Base-by-base conservation (phyloP, 2,888 invertebrate genomes). In the Kuschelorhynchus macadamiae region DNA sequence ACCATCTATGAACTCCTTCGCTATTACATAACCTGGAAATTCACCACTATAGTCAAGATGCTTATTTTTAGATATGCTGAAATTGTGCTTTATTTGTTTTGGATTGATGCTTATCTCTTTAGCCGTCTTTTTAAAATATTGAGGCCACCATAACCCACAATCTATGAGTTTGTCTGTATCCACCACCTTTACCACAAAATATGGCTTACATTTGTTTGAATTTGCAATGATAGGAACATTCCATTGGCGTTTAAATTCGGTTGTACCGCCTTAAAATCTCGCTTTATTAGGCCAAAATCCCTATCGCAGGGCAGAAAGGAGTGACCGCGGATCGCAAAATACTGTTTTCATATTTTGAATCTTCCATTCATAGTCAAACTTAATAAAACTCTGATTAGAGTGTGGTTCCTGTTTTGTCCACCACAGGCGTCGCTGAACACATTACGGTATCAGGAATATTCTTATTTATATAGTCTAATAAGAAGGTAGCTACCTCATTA, bases 281-380 rank as follows among this genome's bases (percentile, higher is more conserved):
- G 73, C 73, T 75, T 75, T n/a, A 57, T 41, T 7, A 33, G 49
- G 16, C 47, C 39, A 46, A 64, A 64, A 47, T 64, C 49, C 14
- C 57, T 59, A 32, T 55, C 55, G 18, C 55, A 63, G 9, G 53
- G 59, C 21, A 57, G 41, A 17, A 57, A 65, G 14, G 42, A 59
- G 42, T 59, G 65, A n/a, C 50, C 57, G 17, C 59, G 47, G 17
- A 56, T 50, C 18, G 50, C 50, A 42, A 65, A 65, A 21, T 56
- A 64, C 20, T 64, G 56, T 21, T 47, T 41, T 25, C 56, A 56
- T 47, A 14, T 25, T 20, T 33, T 18, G 44, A 62, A 62, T 16
- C 42, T 62, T 50, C 61, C 61, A 50, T 7, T 39, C 41, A 33
- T 47, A 16, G 41, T 25, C 4, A 61, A 36, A 14, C 36, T 39